Percentiles rank a stretch among this genome's conserved stretches.
These are phyloP conservation scores for Ornithoptera alexandrae DNA, from an alignment of 2,888 invertebrate genomes.

Conservation along the genomic window DNA sequence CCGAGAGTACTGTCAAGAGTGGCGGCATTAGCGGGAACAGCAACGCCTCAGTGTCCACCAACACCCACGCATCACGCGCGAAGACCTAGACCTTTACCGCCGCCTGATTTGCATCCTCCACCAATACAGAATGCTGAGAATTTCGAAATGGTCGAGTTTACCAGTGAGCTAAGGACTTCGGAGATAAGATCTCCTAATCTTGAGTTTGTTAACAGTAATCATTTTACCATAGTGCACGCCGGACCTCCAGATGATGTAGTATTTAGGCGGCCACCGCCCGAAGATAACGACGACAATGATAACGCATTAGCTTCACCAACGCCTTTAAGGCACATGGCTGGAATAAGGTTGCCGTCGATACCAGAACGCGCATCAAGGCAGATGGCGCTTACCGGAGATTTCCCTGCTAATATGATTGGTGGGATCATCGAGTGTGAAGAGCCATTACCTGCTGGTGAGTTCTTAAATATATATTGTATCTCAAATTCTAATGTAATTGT, in stretches of 20 bases:
- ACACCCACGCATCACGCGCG: conserved; percentile 93
- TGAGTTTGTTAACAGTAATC: conserved; percentile 79
- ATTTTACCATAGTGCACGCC: conserved; percentile 77
- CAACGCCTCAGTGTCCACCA: conserved; percentile 87
- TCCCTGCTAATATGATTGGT: conserved; percentile 76
- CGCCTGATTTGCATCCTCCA: conserved; percentile 77
- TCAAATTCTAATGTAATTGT: background rate
- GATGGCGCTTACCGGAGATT: conserved; percentile 79
- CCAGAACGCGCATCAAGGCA: conserved; percentile 84
- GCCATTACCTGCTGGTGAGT: conserved; percentile 90
- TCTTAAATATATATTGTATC: background rate
- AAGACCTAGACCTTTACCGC: conserved; percentile 81
- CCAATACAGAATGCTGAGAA: conserved; percentile 70
- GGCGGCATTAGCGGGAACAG: conserved; percentile 77
- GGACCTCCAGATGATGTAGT: conserved; percentile 75
- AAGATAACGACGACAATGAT: conserved; percentile 70
- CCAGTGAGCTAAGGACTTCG: conserved; percentile 72
- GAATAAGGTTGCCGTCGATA: conserved; percentile 89
- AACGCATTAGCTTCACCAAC: conserved; percentile 79
- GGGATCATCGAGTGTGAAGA: conserved; percentile 85
- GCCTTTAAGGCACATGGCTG: conserved; percentile 84
- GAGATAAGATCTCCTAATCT: conserved; percentile 77
- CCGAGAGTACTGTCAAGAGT: conserved; percentile 82
- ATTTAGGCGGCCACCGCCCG: conserved; percentile 65
- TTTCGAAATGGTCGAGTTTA: conserved; percentile 74